Base-by-base conservation (phyloP, 2,113 vertebrate genomes). In the Prinia subflava region DNA sequence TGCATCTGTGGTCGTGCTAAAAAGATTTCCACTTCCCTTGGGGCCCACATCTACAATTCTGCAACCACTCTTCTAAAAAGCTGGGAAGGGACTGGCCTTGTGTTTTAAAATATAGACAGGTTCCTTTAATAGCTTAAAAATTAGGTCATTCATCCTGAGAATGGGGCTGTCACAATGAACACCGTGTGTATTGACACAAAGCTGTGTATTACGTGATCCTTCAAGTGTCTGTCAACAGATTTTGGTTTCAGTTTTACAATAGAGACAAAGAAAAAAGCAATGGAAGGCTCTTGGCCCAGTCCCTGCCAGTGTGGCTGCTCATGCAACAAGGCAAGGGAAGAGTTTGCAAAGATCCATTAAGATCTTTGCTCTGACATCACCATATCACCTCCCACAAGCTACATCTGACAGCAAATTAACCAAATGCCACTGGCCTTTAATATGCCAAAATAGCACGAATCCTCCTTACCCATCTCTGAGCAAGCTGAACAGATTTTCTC, bases 401-500 rank as follows among this genome's bases (percentile, higher is more conserved):
- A 19, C 42, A 78, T 67, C 47, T 63, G 42, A 78, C 44, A 55
- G 49, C 35, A 77, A 83, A 95, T 92, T n/a, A 89, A 84, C 68
- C 80, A 92, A 91, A 92, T 50, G 56, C 55, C 68, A 89, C 27
- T 7, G 41, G 67, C 47, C 27, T 67, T 42, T 50, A 53, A 67
- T 78, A 33, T 47, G 56, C 74, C 77, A 92, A 46, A 97, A 75
- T 52, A 89, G 75, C 80, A 87, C 49, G 73, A 87, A 70, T 71
- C 44, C 76, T 64, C 17, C 57, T 91, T 81, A 75, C 60, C 68
- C 83, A 77, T 27, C 74, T 64, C 12, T 76, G 60, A 88, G 82
- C 80, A 90, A 89, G 59, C 24, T n/a, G 49, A 92, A 67, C 81
- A 92, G 84, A 89, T 89, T 93, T 90, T 41, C 76, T 67, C 42